Conservation (phyloP, 2,113 vertebrate genomes). For the Lepus europaeus region DNA sequence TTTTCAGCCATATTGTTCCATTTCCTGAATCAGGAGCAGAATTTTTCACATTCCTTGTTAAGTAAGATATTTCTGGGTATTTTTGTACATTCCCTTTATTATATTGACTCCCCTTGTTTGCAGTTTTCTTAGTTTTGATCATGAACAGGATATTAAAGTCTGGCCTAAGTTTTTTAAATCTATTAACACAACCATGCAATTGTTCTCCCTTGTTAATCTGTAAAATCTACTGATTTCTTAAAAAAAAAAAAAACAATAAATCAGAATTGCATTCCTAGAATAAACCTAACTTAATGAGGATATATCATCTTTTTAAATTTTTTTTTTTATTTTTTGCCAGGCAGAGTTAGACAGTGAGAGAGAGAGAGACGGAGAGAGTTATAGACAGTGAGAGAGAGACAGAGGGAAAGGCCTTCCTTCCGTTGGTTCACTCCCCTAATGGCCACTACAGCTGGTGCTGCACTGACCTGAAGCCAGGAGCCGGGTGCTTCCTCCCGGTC, state of each 20-base stretch:
- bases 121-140: conserved; percentile 9
- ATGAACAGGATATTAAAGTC: not conserved
- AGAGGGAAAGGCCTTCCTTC: too few relatives aligned
- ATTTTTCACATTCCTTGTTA: not conserved
- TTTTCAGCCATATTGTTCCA: not conserved
- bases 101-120: not conserved
- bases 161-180: not conserved
- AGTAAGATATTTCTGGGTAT: not conserved
- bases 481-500: too few relatives aligned
- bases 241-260: not conserved
- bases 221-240: not conserved
- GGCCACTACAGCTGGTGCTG: too few relatives aligned
- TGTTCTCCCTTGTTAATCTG: conserved; percentile 2
- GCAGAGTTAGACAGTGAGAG: too few relatives aligned
- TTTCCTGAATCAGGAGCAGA: not conserved
- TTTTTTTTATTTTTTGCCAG: too few relatives aligned
- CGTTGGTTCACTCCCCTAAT: too few relatives aligned
- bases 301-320: too few relatives aligned
- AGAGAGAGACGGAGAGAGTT: too few relatives aligned
- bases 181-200: not conserved
- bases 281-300: not conserved
- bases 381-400: too few relatives aligned
- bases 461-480: too few relatives aligned
- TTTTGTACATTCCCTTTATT: not conserved
- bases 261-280: not conserved